These are phyloP conservation scores for Diloba caeruleocephala DNA, from an alignment of 2,888 invertebrate genomes.

Conservation along the genomic window DNA sequence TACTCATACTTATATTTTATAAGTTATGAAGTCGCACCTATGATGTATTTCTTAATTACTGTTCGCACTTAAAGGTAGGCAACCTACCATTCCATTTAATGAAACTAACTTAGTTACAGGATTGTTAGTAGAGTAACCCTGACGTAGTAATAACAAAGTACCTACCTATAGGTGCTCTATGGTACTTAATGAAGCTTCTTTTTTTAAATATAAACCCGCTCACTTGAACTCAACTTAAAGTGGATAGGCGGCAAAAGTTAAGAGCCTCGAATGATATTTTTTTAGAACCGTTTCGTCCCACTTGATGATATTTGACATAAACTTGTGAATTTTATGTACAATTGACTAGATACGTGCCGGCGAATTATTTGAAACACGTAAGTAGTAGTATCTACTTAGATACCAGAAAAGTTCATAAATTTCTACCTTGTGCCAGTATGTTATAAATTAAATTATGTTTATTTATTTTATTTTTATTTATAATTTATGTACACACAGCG, in stretches of 20 bases:
- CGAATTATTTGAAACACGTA: neutral
- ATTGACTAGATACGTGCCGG: too few species aligned
- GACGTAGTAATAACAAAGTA: too few species aligned
- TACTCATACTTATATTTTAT: neutral
- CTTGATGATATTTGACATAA: constrained; percentile 9
- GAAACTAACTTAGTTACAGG: too few species aligned
- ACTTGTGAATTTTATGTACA: constrained; percentile 9
- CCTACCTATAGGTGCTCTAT: too few species aligned
- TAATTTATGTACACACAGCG: too few species aligned
- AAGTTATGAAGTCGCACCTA: neutral
- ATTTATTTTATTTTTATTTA: too few species aligned
- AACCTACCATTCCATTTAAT: neutral
- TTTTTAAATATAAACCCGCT: too few species aligned
- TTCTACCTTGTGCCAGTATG: too few species aligned
- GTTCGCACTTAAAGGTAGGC: neutral
- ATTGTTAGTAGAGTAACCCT: too few species aligned
- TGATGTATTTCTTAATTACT: neutral
- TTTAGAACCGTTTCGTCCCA: constrained; percentile 1
- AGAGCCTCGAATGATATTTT: neutral
- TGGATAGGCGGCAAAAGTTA: constrained; percentile 1
- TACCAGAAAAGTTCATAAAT: constrained; percentile 10
- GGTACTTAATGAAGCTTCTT: too few species aligned
- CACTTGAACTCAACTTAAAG: too few species aligned
- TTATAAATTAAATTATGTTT: too few species aligned
- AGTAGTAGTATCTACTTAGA: constrained; percentile 1